phyloP scores from a whole-genome alignment of 2,888 invertebrate genomes.

The Acrobasis consociella region DNA sequence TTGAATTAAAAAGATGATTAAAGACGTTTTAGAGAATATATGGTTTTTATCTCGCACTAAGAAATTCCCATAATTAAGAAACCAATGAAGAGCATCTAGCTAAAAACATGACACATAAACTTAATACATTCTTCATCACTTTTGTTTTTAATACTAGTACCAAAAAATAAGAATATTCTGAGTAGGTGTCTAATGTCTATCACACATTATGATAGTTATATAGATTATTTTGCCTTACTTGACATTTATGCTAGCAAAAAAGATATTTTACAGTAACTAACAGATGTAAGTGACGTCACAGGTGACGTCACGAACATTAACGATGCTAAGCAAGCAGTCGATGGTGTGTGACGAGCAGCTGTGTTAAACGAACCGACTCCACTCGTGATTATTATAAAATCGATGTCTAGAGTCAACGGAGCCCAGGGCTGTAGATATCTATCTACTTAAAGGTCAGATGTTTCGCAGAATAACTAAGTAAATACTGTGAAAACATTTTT shows the following conservation, averaged over 20 bases:
- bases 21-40: no score
- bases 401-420: background rate
- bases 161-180: no score
- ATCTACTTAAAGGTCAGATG: background rate
- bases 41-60: no score
- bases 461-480: background rate
- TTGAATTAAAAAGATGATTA: no score
- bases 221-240: no score
- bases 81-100: no score
- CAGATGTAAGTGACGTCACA: slow-evolving; percentile 16
- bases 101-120: no score
- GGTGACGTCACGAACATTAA: slow-evolving; percentile 6
- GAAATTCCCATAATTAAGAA: no score
- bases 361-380: slow-evolving; percentile 20
- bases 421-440: background rate
- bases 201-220: no score
- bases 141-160: no score
- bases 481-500: background rate
- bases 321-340: slow-evolving; percentile 11
- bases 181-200: no score
- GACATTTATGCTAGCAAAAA: background rate
- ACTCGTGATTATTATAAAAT: slow-evolving; percentile 22
- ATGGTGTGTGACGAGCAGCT: slow-evolving; percentile 22
- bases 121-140: no score
- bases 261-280: slow-evolving; percentile 1